Evolutionary conservation across 2,113 vertebrate species (phyloP).

Genomic region (Naja naja): DNA sequence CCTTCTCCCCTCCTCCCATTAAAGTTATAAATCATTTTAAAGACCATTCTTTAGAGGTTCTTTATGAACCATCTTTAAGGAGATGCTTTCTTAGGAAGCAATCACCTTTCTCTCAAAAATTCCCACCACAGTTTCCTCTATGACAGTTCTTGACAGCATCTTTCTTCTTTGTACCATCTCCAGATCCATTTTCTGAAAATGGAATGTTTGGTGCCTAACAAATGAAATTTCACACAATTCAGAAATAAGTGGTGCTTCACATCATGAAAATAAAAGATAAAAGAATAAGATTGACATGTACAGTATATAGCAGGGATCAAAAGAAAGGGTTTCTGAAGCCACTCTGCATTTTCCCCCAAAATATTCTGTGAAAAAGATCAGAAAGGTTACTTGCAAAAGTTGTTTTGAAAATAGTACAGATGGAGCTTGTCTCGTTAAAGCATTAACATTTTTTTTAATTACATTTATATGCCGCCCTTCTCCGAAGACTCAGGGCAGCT

Average conservation of each 20-base stretch:
- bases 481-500: no score
- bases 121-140: neutral
- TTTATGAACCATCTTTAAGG: neutral
- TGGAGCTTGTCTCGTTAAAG: neutral
- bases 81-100: neutral
- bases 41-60: neutral
- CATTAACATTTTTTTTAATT: no score
- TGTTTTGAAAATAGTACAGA: neutral
- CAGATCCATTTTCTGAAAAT: neutral
- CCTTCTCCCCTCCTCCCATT: neutral
- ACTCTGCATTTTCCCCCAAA: neutral
- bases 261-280: neutral
- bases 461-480: no score
- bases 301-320: neutral
- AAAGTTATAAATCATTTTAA: neutral
- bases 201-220: conserved; percentile 5
- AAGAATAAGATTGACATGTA: neutral
- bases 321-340: neutral
- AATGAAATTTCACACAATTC: neutral
- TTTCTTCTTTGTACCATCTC: neutral
- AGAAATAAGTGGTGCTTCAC: neutral
- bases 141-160: conserved; percentile 3
- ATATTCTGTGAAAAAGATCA: neutral
- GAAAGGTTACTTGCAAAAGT: neutral
- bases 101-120: neutral